Evolutionary conservation across 2,888 invertebrate genomes (phyloP).

Genomic region (Tenthredo livida): DNA sequence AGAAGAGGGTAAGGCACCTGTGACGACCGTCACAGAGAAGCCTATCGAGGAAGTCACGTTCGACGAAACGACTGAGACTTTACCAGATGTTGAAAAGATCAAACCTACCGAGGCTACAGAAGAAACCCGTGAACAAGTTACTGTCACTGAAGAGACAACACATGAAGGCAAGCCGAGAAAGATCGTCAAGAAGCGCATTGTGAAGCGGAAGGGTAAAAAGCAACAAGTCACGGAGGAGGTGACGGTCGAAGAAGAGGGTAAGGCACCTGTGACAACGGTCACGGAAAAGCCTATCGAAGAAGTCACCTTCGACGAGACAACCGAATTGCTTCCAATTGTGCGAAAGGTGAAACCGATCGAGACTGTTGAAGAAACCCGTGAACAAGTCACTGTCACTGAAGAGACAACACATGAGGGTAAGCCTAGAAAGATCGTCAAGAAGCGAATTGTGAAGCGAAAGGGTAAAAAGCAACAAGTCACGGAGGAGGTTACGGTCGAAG

Average conservation of each 20-base stretch:
- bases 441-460: constrained; percentile 71
- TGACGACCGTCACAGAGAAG: constrained; percentile 71
- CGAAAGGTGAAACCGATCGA: constrained; percentile 67
- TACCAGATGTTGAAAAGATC: constrained; percentile 65
- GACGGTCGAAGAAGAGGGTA: constrained; percentile 69
- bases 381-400: constrained; percentile 74
- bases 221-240: constrained; percentile 77
- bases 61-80: constrained; percentile 56
- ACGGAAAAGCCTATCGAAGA: constrained; percentile 69
- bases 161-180: constrained; percentile 65
- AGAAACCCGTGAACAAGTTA: constrained; percentile 67
- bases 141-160: constrained; percentile 57
- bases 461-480: constrained; percentile 70
- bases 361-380: constrained; percentile 73
- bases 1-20: constrained; percentile 72
- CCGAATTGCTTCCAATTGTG: constrained; percentile 64
- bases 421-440: constrained; percentile 68
- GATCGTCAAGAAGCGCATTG: constrained; percentile 72
- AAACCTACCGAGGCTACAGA: constrained; percentile 58
- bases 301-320: constrained; percentile 64
- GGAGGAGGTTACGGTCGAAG: constrained; percentile 77
- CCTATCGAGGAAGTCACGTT: constrained; percentile 66
- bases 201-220: constrained; percentile 71
- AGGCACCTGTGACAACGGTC: constrained; percentile 70
- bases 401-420: constrained; percentile 63